Evolutionary conservation across 2,797 vertebrate species (phyloP), one percentile per base, ranked within the genome.

Genomic region (Cryptoprocta ferox): DNA sequence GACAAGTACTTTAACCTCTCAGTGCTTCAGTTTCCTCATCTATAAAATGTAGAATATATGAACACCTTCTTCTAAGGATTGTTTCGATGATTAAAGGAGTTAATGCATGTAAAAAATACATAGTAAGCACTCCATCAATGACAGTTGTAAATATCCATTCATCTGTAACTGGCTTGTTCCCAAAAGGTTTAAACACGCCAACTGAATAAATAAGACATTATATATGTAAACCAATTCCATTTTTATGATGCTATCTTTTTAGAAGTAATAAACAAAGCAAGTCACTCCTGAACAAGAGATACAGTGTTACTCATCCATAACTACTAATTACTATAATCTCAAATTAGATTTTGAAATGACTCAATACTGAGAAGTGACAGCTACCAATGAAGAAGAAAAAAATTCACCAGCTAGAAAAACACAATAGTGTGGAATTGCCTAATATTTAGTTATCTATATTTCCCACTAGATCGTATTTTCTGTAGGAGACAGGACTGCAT

Each of bases 171-270:
- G 80, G 35, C 70, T 95, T 89, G 15, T 81, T 91, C 66, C 86
- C 50, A 91, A 95, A 97, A 93, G 59, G 18, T 91, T 97, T 95
- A 97, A 95, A 96, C 16, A 95, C 92, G 48, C 39, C 89, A 96
- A 84, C 35, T 94, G 80, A 95, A 94, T 92, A 87, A 94, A 90
- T 76, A 92, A 96, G 48, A 85, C 42, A 53, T 90, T 93, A 82
- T 61, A 32, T 86, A 66, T 91, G 66, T 94, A 95, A 93, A 95
- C 61, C 59, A 89, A 88, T 56, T 83, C 70, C 53, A 68, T 96
- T 96, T 84, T 90, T 96, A 95, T 8, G 19, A 85, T 59, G 48
- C 37, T 81, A 85, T 89, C 53, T 89, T 78, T 94, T 81, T 79
- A 89, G 66, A n/a, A 95, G 81, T 50, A 90, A 81, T 68, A 88